phyloP scores from a whole-genome alignment of 2,888 invertebrate genomes.

The Eudemis profundana region DNA sequence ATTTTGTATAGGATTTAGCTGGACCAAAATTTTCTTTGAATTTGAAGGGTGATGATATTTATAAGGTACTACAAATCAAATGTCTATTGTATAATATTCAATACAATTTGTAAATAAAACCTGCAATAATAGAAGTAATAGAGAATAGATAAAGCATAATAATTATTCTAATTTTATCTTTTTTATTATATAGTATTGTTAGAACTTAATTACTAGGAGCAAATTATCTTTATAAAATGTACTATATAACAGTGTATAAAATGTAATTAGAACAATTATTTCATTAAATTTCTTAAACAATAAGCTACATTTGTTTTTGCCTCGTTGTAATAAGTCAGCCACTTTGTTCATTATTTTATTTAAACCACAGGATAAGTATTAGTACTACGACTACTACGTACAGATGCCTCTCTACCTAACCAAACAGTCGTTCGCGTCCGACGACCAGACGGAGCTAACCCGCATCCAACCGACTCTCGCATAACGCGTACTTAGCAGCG shows the following conservation, averaged over 20 bases:
- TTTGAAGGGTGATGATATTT: constrained; percentile 70
- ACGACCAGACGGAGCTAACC: too few relatives aligned
- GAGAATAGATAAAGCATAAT: constrained; percentile 66
- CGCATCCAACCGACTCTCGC: too few relatives aligned
- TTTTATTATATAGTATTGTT: constrained; percentile 77
- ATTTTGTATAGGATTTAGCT: constrained; percentile 83
- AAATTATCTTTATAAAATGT: constrained; percentile 72
- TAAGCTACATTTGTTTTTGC: constrained; percentile 43
- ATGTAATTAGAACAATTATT: constrained; percentile 83
- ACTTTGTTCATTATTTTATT: neutral
- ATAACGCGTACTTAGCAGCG: too few relatives aligned
- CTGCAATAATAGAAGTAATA: constrained; percentile 80
- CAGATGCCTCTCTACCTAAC: too few relatives aligned
- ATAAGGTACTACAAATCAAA: constrained; percentile 64
- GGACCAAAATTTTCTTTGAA: constrained; percentile 83
- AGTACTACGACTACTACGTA: too few relatives aligned
- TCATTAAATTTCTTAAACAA: constrained; percentile 83
- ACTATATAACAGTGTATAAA: constrained; percentile 80
- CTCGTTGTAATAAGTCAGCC: too few relatives aligned
- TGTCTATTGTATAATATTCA: constrained; percentile 75
- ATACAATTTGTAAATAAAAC: constrained; percentile 75
- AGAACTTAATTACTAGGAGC: constrained; percentile 63
- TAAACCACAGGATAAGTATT: neutral
- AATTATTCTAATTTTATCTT: constrained; percentile 71
- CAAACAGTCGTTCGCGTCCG: too few relatives aligned